Percentiles rank a stretch among this genome's conserved stretches.
phyloP scores from a whole-genome alignment of 2,797 vertebrate species.

The Alcedo quadribrachys region DNA sequence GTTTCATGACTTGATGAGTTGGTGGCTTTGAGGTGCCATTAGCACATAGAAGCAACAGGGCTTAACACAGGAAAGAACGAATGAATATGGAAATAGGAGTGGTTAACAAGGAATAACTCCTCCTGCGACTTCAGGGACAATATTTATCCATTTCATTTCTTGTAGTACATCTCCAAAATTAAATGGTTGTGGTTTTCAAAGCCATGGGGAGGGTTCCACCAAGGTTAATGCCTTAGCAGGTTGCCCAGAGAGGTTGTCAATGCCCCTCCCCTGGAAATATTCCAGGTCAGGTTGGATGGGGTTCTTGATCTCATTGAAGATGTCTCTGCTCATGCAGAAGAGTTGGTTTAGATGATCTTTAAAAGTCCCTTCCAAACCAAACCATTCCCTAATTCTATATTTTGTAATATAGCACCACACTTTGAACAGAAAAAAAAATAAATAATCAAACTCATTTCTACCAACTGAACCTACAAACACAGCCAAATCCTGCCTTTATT shows the following conservation, averaged over 20 bases:
- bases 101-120: background rate
- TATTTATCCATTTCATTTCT: background rate
- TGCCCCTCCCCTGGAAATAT: background rate
- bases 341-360: background rate
- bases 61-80: fast-evolving
- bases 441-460: background rate
- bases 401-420: background rate
- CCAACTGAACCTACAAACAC: background rate
- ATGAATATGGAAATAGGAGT: background rate
- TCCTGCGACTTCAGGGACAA: background rate
- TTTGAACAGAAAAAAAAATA: background rate
- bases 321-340: background rate
- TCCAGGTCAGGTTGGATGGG: background rate
- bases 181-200: background rate
- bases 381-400: background rate
- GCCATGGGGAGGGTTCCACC: background rate
- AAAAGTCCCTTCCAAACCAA: background rate
- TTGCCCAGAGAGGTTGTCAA: background rate
- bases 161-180: background rate
- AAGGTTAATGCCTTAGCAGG: background rate
- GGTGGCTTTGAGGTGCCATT: background rate
- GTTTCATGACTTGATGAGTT: background rate
- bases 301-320: background rate
- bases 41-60: background rate
- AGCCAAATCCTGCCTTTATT: background rate